Percentiles rank a stretch among this genome's conserved stretches.
Evolutionary conservation across 2,888 invertebrate species (phyloP).

Genomic region (Notodonta ziczac): DNA sequence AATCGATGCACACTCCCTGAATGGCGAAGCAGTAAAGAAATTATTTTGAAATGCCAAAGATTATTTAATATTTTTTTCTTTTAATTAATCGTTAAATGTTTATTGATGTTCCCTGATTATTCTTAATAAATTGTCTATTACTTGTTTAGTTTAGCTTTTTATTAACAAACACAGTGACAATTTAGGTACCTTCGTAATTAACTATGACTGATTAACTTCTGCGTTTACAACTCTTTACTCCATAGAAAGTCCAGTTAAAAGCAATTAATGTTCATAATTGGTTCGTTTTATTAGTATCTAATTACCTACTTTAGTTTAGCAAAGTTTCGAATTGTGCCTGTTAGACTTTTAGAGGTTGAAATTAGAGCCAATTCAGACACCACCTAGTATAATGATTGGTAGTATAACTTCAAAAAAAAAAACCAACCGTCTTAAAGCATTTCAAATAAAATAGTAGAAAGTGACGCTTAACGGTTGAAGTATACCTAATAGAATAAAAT

Average conservation of each 20-base stretch:
- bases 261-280: conserved; percentile 16
- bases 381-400: too few relatives aligned
- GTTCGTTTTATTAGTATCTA: conserved; percentile 8
- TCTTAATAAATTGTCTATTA: neutral
- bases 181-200: too few relatives aligned
- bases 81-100: neutral
- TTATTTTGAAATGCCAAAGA: conserved; percentile 14
- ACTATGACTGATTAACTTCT: too few relatives aligned
- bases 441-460: too few relatives aligned
- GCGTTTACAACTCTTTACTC: neutral
- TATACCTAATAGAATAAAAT: too few relatives aligned
- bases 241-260: neutral
- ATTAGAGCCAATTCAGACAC: neutral
- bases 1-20: conserved; percentile 46
- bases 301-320: conserved; percentile 31
- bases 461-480: too few relatives aligned
- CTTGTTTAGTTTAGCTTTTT: too few relatives aligned
- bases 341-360: conserved; percentile 28
- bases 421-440: too few relatives aligned
- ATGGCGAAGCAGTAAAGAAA: neutral
- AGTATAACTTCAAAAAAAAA: too few relatives aligned
- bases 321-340: conserved; percentile 41
- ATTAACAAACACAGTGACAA: too few relatives aligned
- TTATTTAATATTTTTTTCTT: conserved; percentile 21
- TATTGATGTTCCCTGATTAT: neutral